Percentiles rank a stretch among this genome's conserved stretches.
Conservation (phyloP, 2,113 vertebrate genomes). For the Serinus canaria region DNA sequence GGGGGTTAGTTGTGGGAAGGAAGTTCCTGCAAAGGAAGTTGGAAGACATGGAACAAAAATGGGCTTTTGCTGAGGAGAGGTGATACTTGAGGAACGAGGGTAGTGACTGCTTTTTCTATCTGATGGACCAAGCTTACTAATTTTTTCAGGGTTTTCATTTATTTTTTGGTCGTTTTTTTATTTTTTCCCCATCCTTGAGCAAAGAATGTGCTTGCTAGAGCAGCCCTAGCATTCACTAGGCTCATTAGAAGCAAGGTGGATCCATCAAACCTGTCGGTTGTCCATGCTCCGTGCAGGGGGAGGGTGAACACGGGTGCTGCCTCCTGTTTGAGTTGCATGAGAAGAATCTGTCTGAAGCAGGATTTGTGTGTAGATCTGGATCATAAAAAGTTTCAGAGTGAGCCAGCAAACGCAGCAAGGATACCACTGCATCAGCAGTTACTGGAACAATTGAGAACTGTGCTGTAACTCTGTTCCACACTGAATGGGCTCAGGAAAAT, state of each 20-base stretch:
- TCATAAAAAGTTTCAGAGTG: neutral
- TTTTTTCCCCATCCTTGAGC: neutral
- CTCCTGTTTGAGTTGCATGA: neutral
- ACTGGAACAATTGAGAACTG: neutral
- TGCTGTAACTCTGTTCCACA: neutral
- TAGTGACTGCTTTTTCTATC: neutral
- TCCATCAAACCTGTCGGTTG: neutral
- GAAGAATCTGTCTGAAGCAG: neutral
- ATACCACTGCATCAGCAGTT: conserved; percentile 1
- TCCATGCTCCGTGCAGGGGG: neutral
- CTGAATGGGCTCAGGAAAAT: neutral
- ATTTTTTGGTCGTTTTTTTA: neutral
- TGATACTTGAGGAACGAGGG: neutral
- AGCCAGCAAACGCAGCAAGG: neutral
- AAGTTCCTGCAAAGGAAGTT: neutral
- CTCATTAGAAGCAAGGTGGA: neutral
- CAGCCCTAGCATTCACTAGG: neutral
- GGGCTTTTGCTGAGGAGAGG: neutral
- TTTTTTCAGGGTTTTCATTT: neutral
- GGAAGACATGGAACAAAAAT: neutral
- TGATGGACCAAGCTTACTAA: neutral
- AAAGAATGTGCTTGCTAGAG: neutral
- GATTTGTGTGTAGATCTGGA: neutral
- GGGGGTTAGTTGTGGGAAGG: neutral
- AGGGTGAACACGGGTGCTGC: fast-evolving